Percentiles rank a stretch among this genome's conserved stretches.
phyloP scores from a whole-genome alignment of 2,113 vertebrate species.

The Campylorhamphus procurvoides region DNA sequence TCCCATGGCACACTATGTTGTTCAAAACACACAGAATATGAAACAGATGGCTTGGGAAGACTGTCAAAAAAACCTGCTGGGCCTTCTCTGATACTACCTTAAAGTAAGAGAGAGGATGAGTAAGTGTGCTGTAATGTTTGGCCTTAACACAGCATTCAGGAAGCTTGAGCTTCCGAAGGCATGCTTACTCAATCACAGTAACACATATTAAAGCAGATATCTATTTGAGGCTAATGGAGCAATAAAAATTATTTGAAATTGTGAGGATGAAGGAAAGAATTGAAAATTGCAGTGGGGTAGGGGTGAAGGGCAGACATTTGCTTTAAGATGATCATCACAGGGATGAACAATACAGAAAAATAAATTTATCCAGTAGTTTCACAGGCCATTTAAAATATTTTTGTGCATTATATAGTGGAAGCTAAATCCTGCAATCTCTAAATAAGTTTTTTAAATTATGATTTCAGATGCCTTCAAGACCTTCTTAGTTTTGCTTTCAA shows the following conservation, averaged over 20 bases:
- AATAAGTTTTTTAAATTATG: rapidly evolving
- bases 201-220: not conserved
- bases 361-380: not conserved
- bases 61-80: slow-evolving; percentile 36
- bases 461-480: not conserved
- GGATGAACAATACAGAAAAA: not conserved
- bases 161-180: not conserved
- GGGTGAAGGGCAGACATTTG: not conserved
- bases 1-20: not conserved
- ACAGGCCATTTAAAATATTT: not conserved
- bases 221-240: not conserved
- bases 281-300: not conserved
- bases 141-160: not conserved
- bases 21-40: not conserved
- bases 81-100: slow-evolving; percentile 45
- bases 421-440: not conserved
- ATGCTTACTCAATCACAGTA: not conserved
- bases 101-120: slow-evolving; percentile 3
- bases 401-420: not conserved
- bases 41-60: slow-evolving; percentile 44
- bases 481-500: not conserved
- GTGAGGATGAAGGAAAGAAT: not conserved
- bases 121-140: slow-evolving; percentile 41
- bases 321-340: not conserved
- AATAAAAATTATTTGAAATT: not conserved